These are phyloP conservation scores for Loripinus fragilis DNA, from an alignment of 2,888 invertebrate genomes.

Conservation along the genomic window DNA sequence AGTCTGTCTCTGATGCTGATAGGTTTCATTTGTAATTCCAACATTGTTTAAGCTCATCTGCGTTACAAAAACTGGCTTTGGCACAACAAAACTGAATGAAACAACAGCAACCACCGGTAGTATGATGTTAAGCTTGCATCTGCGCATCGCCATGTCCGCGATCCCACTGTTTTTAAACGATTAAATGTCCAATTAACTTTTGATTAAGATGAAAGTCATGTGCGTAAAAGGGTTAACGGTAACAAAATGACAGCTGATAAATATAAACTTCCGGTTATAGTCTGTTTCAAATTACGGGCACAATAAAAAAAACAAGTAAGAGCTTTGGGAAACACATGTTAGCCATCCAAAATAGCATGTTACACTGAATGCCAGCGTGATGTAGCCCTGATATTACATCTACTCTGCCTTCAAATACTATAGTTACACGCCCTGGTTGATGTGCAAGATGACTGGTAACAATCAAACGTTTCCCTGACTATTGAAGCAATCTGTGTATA, in stretches of 20 bases:
- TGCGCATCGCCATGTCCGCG: slow-evolving; percentile 19
- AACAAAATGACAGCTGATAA: slow-evolving; percentile 37
- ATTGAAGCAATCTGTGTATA: too few relatives aligned
- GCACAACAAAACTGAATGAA: slow-evolving; percentile 38
- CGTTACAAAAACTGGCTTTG: slow-evolving; percentile 39
- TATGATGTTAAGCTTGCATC: not conserved
- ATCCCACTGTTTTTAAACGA: not conserved
- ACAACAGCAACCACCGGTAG: slow-evolving; percentile 14
- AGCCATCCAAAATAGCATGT: too few relatives aligned
- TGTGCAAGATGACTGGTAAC: too few relatives aligned
- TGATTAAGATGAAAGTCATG: not conserved
- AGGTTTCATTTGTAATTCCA: slow-evolving; percentile 31
- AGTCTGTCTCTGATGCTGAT: slow-evolving; percentile 41
- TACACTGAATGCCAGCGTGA: too few relatives aligned
- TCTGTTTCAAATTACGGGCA: slow-evolving; percentile 43
- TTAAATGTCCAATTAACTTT: not conserved
- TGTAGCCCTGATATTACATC: too few relatives aligned
- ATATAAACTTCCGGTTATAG: slow-evolving; percentile 41
- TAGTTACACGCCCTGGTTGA: too few relatives aligned
- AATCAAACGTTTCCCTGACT: too few relatives aligned
- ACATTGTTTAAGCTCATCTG: not conserved
- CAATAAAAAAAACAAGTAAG: too few relatives aligned
- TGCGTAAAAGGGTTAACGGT: slow-evolving; percentile 6
- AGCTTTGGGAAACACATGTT: too few relatives aligned
- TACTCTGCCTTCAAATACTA: too few relatives aligned